Evolutionary conservation across 2,888 invertebrate species (phyloP).

Genomic region (Callimorpha dominula): DNA sequence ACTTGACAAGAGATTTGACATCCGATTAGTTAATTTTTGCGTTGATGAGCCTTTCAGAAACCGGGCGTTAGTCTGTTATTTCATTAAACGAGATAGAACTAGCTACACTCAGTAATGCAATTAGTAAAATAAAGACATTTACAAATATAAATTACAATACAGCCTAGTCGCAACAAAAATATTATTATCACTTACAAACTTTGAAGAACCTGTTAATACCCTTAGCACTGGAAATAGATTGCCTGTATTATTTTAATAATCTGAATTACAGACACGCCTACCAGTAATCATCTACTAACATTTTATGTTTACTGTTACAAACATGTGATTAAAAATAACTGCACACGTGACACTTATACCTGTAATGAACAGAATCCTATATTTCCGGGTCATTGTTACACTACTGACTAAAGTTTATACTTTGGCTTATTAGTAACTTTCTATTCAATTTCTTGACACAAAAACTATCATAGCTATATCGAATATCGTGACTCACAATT

Average conservation of each 20-base stretch:
- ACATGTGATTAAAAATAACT: conserved; percentile 12
- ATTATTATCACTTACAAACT: too few relatives aligned
- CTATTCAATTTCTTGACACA: conserved; percentile 31
- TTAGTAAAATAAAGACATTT: too few relatives aligned
- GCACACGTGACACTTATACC: conserved; percentile 14
- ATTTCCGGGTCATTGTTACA: conserved; percentile 26
- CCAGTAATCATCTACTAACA: background rate
- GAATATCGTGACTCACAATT: conserved; percentile 5
- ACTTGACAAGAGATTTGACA: too few relatives aligned
- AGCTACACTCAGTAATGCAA: conserved; percentile 12
- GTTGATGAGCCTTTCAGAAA: too few relatives aligned
- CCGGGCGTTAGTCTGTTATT: too few relatives aligned
- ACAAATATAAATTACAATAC: too few relatives aligned
- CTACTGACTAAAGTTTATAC: conserved; percentile 19
- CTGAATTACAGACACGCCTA: conserved; percentile 15
- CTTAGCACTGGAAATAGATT: too few relatives aligned
- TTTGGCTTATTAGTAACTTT: conserved; percentile 34
- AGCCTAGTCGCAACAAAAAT: too few relatives aligned
- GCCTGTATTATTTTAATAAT: background rate
- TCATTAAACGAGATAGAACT: too few relatives aligned
- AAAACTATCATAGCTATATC: conserved; percentile 17
- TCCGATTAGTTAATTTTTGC: too few relatives aligned
- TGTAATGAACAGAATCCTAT: conserved; percentile 17
- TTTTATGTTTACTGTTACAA: background rate
- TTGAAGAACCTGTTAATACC: too few relatives aligned